Conservation (phyloP, 2,797 vertebrate species). For the Chelidonichthys spinosus region DNA sequence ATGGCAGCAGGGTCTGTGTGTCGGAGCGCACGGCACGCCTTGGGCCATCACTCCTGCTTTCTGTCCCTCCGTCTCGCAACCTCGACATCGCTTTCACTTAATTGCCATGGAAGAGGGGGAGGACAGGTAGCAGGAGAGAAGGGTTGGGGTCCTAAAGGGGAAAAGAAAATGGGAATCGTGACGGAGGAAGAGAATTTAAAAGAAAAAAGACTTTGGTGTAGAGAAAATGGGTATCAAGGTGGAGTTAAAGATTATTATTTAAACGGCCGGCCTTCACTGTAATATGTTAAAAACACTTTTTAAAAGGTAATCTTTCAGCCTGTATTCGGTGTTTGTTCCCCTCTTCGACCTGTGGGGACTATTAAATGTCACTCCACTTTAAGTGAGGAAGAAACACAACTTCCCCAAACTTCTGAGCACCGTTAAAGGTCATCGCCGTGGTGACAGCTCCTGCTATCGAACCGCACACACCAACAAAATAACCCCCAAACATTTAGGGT, state of each 20-base stretch:
- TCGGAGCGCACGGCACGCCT: constrained; percentile 55
- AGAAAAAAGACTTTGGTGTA: neutral
- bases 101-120: constrained; percentile 41
- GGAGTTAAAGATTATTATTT: constrained; percentile 8
- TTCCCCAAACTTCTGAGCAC: constrained; percentile 82
- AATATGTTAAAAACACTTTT: constrained; percentile 46
- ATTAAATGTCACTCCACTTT: constrained; percentile 86
- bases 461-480: constrained; percentile 30
- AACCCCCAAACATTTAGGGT: constrained; percentile 35
- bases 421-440: constrained; percentile 82
- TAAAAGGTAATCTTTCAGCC: constrained; percentile 71
- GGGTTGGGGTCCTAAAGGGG: constrained; percentile 9
- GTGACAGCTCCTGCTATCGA: constrained; percentile 54
- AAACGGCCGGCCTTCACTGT: constrained; percentile 7
- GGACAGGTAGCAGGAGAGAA: constrained; percentile 26
- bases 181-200: constrained; percentile 2
- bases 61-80: constrained; percentile 38
- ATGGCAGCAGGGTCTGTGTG: constrained; percentile 67
- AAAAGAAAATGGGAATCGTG: neutral
- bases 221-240: neutral
- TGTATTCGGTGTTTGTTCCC: constrained; percentile 86
- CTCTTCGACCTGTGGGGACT: constrained; percentile 84
- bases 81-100: constrained; percentile 50
- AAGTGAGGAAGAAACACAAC: constrained; percentile 85
- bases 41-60: constrained; percentile 61